Evolutionary conservation across 30 jellyfish, hydroid and myxozoan genomes (phyloP), one percentile per base, ranked within the genome.

Genomic region (Nemopilema nomurai): DNA sequence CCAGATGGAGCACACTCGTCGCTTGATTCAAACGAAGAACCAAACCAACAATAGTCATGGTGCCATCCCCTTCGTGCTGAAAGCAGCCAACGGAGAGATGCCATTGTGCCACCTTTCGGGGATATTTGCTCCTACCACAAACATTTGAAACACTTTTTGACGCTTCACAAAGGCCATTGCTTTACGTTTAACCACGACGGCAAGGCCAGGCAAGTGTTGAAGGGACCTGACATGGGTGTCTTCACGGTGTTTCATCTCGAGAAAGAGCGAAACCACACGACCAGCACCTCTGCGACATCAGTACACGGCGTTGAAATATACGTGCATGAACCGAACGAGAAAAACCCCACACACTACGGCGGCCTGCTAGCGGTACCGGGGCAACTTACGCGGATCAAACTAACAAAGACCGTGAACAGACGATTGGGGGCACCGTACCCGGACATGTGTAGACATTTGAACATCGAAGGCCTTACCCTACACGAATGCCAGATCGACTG

Each of bases 91-190:
- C 0, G 83, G 83, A 73, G 70, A 41, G 1, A 73, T 73, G 83
- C 83, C 83, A 73, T n/a, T 73, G 70, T 73, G 83, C 83, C 83
- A 73, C 27, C 25, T 73, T 29, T 73, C 83, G 24, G 83, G 83
- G 83, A 73, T 21, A 68, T 31, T 28, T 73, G 83, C 50, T 19
- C 50, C 49, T 73, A 31, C 33, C 23, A 31, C 19, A 41, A 73
- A 33, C 83, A 73, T n/a, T 21, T 16, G 51, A 50, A 67, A 8
- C 33, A 33, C 19, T 50, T 73, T 8, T 51, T 67, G 21, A 19
- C 51, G 19, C 68, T 73, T 18, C 83, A 73, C 23, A 73, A 73
- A 50, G 83, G 83, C 51, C 83, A 73, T 19, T 73, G 83, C 49
- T 73, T 31, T 67, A 73, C 83, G 22, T 73, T 73, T 22, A 73